Percentiles rank a stretch among this genome's conserved stretches.
phyloP scores from a whole-genome alignment of 2,888 invertebrate genomes.

The Papilio demoleus region DNA sequence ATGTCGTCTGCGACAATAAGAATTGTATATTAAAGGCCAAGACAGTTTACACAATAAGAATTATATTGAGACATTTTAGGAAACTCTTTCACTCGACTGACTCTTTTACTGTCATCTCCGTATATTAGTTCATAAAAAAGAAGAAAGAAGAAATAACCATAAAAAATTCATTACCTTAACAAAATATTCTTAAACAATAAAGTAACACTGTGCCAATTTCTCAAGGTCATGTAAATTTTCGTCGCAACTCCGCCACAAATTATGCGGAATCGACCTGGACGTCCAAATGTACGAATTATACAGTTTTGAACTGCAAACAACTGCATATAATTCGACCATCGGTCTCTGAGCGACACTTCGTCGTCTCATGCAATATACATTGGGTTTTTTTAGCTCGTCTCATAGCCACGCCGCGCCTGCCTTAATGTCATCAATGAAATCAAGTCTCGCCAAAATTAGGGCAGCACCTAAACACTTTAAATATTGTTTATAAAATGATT shows the following conservation, averaged over 20 bases:
- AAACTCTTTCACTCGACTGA: no score
- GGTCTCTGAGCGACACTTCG: conserved; percentile 60
- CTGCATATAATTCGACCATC: conserved; percentile 70
- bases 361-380: conserved; percentile 68
- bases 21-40: conserved; percentile 13
- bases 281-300: conserved; percentile 71
- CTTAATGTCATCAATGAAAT: conserved; percentile 71
- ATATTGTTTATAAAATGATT: neutral
- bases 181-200: conserved; percentile 37
- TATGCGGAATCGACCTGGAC: conserved; percentile 67
- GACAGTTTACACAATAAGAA: neutral
- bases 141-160: neutral
- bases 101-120: no score
- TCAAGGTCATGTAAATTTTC: conserved; percentile 57
- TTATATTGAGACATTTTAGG: neutral
- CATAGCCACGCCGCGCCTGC: conserved; percentile 57
- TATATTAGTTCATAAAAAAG: neutral
- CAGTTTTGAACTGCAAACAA: conserved; percentile 66
- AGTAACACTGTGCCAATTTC: conserved; percentile 43
- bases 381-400: conserved; percentile 55
- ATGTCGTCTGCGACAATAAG: conserved; percentile 25
- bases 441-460: conserved; percentile 50
- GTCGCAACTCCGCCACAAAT: conserved; percentile 52
- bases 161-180: neutral
- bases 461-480: neutral